A percentile compares a stretch with the other conserved stretches of the same genome.
These are phyloP conservation scores for Microctonus aethiopoides DNA, from an alignment of 2,888 invertebrate genomes.

Conservation along the genomic window DNA sequence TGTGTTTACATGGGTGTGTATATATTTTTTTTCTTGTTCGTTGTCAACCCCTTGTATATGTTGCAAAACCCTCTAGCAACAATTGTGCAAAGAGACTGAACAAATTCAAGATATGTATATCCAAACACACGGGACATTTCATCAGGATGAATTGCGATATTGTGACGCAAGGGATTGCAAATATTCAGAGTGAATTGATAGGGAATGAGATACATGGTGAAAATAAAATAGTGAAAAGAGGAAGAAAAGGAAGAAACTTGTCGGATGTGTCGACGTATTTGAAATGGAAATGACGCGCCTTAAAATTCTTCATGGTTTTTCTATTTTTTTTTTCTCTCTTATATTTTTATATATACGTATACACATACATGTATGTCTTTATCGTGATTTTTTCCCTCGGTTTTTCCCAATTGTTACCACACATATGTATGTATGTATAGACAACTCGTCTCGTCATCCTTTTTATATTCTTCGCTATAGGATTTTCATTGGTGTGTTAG, in stretches of 20 bases:
- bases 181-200: conserved; percentile 17
- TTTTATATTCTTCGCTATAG: conserved; percentile 15
- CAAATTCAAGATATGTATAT: neutral
- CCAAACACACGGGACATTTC: conserved; percentile 45
- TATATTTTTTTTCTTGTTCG: too few relatives aligned
- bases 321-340: conserved; percentile 13
- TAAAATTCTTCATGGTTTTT: conserved; percentile 40
- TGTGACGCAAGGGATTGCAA: conserved; percentile 31
- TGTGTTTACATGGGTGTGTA: too few relatives aligned
- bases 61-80: neutral
- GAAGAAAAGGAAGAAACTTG: neutral
- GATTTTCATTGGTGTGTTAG: conserved; percentile 15
- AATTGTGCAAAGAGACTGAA: neutral
- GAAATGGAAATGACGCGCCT: conserved; percentile 54
- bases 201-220: neutral
- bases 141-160: conserved; percentile 47
- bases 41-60: neutral
- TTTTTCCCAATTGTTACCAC: conserved; percentile 14
- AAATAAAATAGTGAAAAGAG: neutral
- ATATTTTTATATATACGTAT: neutral
- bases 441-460: conserved; percentile 24
- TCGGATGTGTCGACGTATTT: conserved; percentile 46
- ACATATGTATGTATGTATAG: neutral
- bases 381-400: neutral
- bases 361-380: neutral